phyloP scores from a whole-genome alignment of 2,797 vertebrate species.

The Enteromius radiatus region DNA sequence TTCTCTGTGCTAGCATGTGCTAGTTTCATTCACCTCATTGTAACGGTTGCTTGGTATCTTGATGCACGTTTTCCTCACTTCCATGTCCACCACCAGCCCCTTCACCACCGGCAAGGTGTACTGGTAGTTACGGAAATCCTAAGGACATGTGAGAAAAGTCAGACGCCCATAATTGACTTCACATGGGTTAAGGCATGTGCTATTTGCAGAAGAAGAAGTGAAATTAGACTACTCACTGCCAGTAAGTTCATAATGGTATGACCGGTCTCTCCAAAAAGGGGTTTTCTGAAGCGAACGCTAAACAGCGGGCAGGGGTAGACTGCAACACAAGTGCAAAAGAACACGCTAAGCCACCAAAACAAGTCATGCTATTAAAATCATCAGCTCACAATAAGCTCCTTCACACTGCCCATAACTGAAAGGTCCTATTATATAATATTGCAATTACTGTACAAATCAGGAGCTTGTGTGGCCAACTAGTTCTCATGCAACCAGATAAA shows the following conservation, averaged over 20 bases:
- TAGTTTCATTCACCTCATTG: constrained; percentile 83
- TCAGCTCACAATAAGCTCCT: constrained; percentile 11
- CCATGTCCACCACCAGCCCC: constrained; percentile 97
- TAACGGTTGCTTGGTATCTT: constrained; percentile 98
- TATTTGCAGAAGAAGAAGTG: background rate
- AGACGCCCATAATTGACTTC: background rate
- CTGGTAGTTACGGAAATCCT: constrained; percentile 99
- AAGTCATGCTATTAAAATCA: background rate
- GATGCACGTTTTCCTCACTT: constrained; percentile 96
- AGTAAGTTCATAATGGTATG: constrained; percentile 99
- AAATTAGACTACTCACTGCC: constrained; percentile 82
- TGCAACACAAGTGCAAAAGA: constrained; percentile 69
- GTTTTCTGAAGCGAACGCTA: constrained; percentile 96
- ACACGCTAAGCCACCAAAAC: background rate
- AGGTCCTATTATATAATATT: background rate
- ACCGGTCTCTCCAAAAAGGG: constrained; percentile 96
- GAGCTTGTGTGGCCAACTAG: background rate
- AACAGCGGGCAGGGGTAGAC: constrained; percentile 98
- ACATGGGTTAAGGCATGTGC: background rate
- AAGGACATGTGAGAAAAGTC: background rate
- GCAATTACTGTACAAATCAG: background rate
- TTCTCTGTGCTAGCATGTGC: background rate
- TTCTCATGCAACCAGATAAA: background rate
- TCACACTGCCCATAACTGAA: background rate
- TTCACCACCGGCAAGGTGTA: constrained; percentile 94